Evolutionary conservation across 2,888 invertebrate genomes (phyloP).

Genomic region (Rotaria sp.): DNA sequence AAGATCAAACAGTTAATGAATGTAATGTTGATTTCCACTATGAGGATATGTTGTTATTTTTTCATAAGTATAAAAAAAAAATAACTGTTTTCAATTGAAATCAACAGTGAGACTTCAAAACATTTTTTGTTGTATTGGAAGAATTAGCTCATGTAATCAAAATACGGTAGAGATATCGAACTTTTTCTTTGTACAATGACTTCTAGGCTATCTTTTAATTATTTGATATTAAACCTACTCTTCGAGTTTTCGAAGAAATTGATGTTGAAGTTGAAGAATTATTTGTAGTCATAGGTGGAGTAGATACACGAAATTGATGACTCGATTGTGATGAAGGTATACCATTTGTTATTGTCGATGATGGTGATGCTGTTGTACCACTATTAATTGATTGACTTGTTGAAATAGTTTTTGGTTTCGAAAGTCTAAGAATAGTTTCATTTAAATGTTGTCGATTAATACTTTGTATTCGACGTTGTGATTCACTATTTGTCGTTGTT

Average conservation of each 20-base stretch:
- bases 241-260: background rate
- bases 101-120: too few species aligned
- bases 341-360: background rate
- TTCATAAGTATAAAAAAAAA: too few species aligned
- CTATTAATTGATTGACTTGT: background rate
- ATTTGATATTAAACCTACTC: background rate
- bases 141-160: too few species aligned
- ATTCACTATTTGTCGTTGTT: background rate
- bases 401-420: background rate
- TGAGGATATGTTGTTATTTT: too few species aligned
- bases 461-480: slow-evolving; percentile 18
- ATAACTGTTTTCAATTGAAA: too few species aligned
- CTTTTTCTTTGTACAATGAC: too few species aligned
- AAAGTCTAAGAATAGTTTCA: background rate
- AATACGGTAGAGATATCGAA: too few species aligned
- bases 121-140: too few species aligned
- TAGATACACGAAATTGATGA: background rate
- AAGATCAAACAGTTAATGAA: too few species aligned
- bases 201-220: background rate
- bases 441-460: slow-evolving; percentile 5
- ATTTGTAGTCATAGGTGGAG: background rate
- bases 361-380: background rate
- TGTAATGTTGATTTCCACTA: too few species aligned
- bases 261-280: background rate
- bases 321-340: background rate